A percentile compares a stretch with the other conserved stretches of the same genome.
These are phyloP conservation scores for Mastigias papua DNA, from an alignment of 30 jellyfish, hydroid and myxozoan species.

Conservation along the genomic window DNA sequence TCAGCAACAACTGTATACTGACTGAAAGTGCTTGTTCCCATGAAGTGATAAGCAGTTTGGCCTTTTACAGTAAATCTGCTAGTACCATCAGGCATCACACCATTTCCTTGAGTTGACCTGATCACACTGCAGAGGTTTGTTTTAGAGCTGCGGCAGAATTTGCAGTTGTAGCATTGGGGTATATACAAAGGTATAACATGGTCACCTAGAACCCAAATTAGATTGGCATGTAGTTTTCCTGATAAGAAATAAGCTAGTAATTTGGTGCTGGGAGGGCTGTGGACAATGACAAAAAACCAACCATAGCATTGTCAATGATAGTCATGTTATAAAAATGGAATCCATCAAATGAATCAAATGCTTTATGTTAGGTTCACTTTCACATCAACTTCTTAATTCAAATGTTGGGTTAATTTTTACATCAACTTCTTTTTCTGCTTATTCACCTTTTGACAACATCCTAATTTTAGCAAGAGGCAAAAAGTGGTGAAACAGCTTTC, in stretches of 20 bases:
- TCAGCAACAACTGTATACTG: constrained; percentile 98
- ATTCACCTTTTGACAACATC: no score
- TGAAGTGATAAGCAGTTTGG: constrained; percentile 81
- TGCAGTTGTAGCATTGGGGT: constrained; percentile 96
- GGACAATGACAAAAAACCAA: no score
- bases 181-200: constrained; percentile 97
- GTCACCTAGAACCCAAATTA: constrained; percentile 96
- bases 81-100: constrained; percentile 99
- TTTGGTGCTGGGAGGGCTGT: not conserved
- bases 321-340: no score
- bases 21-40: constrained; percentile 96
- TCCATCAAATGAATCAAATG: no score
- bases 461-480: no score
- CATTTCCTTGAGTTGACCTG: constrained; percentile 97
- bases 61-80: constrained; percentile 88
- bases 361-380: no score
- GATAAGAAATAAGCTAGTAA: not conserved
- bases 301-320: no score
- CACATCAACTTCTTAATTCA: no score
- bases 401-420: no score
- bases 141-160: constrained; percentile 87
- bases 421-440: no score
- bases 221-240: no score
- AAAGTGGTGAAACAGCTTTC: no score
- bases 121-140: constrained; percentile 92